Evolutionary conservation across 2,888 invertebrate species (phyloP).

Genomic region (Acrocera orbiculus): DNA sequence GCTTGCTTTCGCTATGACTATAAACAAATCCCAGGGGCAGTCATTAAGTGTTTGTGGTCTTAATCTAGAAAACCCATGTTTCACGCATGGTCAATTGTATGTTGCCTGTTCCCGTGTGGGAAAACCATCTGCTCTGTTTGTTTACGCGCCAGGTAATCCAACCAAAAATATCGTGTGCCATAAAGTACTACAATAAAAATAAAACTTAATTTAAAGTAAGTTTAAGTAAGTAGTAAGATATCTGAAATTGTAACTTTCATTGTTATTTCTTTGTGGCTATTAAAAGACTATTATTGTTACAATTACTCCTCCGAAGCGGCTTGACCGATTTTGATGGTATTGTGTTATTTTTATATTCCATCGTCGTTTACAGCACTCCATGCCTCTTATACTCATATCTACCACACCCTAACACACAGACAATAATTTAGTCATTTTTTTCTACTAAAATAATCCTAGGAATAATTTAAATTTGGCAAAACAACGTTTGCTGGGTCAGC

Average conservation of each 20-base stretch:
- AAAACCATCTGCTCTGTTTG: slow-evolving; percentile 6
- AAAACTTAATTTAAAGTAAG: background rate
- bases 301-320: too few species aligned
- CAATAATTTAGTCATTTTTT: too few species aligned
- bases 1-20: slow-evolving; percentile 19
- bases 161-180: slow-evolving; percentile 2
- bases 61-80: slow-evolving; percentile 16
- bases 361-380: too few species aligned
- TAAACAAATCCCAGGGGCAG: slow-evolving; percentile 21
- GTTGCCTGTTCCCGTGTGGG: slow-evolving; percentile 18
- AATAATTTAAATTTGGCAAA: too few species aligned
- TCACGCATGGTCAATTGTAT: slow-evolving; percentile 21
- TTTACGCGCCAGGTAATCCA: background rate
- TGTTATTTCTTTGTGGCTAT: background rate
- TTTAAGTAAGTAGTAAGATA: background rate
- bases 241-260: slow-evolving; percentile 1
- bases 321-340: too few species aligned
- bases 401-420: too few species aligned
- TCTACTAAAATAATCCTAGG: too few species aligned
- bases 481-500: too few species aligned
- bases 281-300: slow-evolving; percentile 1
- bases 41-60: slow-evolving; percentile 17
- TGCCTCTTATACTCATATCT: too few species aligned
- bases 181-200: slow-evolving; percentile 1
- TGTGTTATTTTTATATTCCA: too few species aligned